Evolutionary conservation across 2,888 invertebrate species (phyloP).

Genomic region (Amblyteles armatorius): DNA sequence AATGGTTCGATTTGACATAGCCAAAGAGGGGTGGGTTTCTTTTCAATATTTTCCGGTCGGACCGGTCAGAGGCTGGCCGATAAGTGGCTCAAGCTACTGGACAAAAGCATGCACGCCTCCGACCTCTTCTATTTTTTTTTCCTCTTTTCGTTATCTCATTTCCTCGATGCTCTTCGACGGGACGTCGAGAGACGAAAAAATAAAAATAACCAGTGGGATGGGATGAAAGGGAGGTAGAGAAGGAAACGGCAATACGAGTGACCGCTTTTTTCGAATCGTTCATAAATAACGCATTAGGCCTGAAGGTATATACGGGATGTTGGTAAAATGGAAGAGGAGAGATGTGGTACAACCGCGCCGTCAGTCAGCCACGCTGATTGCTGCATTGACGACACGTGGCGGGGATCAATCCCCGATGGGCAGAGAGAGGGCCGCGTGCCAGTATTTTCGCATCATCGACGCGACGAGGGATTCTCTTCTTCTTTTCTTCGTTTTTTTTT

Average conservation of each 20-base stretch:
- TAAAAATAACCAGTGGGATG: constrained; percentile 20
- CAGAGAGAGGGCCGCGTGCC: constrained; percentile 79
- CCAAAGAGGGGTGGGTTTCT: constrained; percentile 26
- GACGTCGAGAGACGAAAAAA: constrained; percentile 34
- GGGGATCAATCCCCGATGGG: constrained; percentile 82
- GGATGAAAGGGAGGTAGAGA: neutral
- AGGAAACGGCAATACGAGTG: constrained; percentile 72
- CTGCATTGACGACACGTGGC: constrained; percentile 84
- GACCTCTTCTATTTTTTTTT: constrained; percentile 44
- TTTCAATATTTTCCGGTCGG: constrained; percentile 60
- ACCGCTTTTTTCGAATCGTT: constrained; percentile 82
- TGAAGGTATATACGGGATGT: constrained; percentile 71
- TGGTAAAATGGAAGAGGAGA: constrained; percentile 52
- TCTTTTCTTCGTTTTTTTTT: constrained; percentile 32
- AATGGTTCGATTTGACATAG: constrained; percentile 44
- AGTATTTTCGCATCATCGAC: constrained; percentile 84
- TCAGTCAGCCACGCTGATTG: constrained; percentile 83
- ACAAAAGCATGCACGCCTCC: constrained; percentile 53
- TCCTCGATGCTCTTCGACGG: constrained; percentile 47
- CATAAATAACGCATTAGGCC: constrained; percentile 83
- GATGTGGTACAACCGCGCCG: constrained; percentile 72
- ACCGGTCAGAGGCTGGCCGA: constrained; percentile 59
- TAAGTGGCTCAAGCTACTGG: constrained; percentile 60
- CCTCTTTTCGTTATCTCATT: constrained; percentile 61
- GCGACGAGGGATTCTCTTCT: constrained; percentile 65